Base-by-base conservation (phyloP, 2,888 invertebrate genomes). In the Trachelus iudaicus region DNA sequence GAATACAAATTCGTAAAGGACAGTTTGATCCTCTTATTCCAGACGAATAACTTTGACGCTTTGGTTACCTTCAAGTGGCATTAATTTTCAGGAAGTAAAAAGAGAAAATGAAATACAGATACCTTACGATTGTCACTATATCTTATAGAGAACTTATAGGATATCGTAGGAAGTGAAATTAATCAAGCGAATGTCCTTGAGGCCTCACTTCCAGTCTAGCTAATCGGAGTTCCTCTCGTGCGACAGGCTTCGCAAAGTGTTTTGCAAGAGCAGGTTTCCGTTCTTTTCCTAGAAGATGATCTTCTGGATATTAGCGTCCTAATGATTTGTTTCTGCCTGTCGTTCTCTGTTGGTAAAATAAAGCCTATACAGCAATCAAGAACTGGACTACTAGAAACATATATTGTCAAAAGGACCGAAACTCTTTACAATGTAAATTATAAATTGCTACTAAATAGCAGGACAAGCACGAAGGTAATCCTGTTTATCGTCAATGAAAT, bases 151-250 rank as follows among this genome's bases (percentile, higher is more conserved):
- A 83, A 85, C 85, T 85, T 81, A 77, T 85, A 86, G 77, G 83
- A 80, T 77, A 78, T 80, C 81, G 56, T 77, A 84, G 83, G 87
- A 85, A 87, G 83, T 82, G 76, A 79, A 87, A 84, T 86, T 86
- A 85, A 79, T 86, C 83, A 81, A 85, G 88, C 85, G 88, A 83
- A 87, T 87, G 84, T 89, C 89, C 89, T 79, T 84, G 75, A 75
- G 80, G 74, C 79, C 77, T 81, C 75, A 33, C 12, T 34, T 74
- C 69, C 76, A 82, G 77, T 76, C 80, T 84, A 85, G 79, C 81
- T 85, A 84, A 73, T 85, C 86, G 86, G 77, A 88, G 87, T 88
- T 88, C 88, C 88, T 87, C 81, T 80, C 79, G 77, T 77, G 79
- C 79, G 80, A 76, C 75, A 80, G 83, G 83, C 82, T 83, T 83